These are phyloP conservation scores for Gasterosteus nipponicus DNA, from an alignment of 2,113 vertebrate genomes.

Conservation along the genomic window DNA sequence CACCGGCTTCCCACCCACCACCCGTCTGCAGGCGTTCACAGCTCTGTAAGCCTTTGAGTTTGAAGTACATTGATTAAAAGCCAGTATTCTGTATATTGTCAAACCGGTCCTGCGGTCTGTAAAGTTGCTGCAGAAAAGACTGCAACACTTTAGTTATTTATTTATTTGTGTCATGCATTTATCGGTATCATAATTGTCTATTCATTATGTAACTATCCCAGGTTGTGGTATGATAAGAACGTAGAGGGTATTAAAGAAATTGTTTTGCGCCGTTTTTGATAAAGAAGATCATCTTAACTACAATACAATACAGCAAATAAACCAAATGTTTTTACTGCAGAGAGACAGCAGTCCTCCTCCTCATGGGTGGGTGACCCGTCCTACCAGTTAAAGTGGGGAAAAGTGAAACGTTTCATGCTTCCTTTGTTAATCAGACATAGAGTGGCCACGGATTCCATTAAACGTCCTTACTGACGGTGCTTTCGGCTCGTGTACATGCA, in stretches of 20 bases:
- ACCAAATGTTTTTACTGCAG: neutral
- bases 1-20: constrained; percentile 1
- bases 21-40: neutral
- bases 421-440: neutral
- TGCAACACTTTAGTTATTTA: neutral
- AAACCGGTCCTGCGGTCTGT: neutral
- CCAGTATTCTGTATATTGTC: neutral
- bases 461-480: neutral
- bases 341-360: neutral
- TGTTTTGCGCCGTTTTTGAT: neutral
- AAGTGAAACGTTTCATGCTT: neutral
- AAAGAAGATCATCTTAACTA: no score
- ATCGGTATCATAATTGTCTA: neutral
- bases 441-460: neutral
- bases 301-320: neutral
- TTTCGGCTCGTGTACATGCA: neutral
- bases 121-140: neutral
- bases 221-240: neutral
- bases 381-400: neutral
- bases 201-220: neutral
- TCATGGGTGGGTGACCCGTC: neutral
- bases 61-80: neutral
- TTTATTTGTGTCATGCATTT: neutral
- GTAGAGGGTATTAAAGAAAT: neutral
- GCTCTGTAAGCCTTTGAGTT: neutral